Evolutionary conservation across 2,797 vertebrate genomes (phyloP), one percentile per base, ranked within the genome.

Genomic region (Podarcis lilfordi): DNA sequence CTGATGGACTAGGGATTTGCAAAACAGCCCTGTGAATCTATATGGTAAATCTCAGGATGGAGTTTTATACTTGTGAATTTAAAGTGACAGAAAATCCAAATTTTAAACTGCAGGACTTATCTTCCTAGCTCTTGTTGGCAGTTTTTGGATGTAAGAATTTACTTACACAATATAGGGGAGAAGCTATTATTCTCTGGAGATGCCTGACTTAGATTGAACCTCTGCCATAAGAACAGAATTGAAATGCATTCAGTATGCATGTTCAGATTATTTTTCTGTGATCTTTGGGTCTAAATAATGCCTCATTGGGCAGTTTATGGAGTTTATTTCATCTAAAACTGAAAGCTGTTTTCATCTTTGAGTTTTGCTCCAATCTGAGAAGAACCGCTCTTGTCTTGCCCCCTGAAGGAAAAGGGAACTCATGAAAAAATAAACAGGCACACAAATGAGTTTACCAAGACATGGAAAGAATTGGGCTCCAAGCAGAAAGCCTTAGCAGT

Each of bases 401-500:
- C 50, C 75, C 77, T 75, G 72, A 89, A 91, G 40, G 80, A 68
- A 89, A 23, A 5, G 17, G 69, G 80, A 88, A 23, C 23, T n/a
- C 4, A 25, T 64, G 72, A 87, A 80, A 90, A 85, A 90, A 81
- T 80, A 75, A 81, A 85, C 37, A 43, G 90, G 91, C 89, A 74
- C 32, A 40, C 88, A 81, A 11, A 92, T 89, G 81, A 82, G 29
- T 66, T 92, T 92, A 85, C 85, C 82, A 88, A 66, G 55, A 90
- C 0, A 91, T 40, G 21, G 37, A 85, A 91, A 91, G 84, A 83
- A 87, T 83, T 87, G 86, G 89, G 85, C 94, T 93, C 93, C 94
- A 93, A 94, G 92, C 90, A 92, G 89, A 92, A 95, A 95, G 86
- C 91, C 92, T 80, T 29, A 88, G 86, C 90, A 75, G 80, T 93